A percentile compares a stretch with the other conserved stretches of the same genome.
These are phyloP conservation scores for Perithous albicinctus DNA, from an alignment of 2,888 invertebrate genomes.

Conservation along the genomic window DNA sequence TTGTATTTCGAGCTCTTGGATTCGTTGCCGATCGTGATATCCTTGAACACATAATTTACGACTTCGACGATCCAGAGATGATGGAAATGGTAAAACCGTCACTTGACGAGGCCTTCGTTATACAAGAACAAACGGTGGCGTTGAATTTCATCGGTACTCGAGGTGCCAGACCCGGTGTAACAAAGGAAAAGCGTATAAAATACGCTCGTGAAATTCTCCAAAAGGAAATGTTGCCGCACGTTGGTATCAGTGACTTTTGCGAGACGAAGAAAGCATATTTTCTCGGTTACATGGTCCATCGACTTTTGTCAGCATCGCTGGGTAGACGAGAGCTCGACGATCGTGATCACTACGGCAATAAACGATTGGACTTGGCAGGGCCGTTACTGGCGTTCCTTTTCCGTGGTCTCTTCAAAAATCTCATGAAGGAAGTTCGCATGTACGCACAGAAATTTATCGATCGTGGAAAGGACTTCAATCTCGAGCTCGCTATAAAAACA, in stretches of 20 bases:
- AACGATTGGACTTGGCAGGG: conserved; percentile 98
- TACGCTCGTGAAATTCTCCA: conserved; percentile 99
- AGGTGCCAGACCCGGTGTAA: conserved; percentile 98
- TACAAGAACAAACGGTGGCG: conserved; percentile 99
- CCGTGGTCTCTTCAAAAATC: conserved; percentile 97
- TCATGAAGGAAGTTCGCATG: conserved; percentile 98
- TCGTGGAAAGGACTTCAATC: conserved; percentile 98
- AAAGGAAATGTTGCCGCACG: conserved; percentile 99
- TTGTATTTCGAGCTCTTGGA: conserved; percentile 99
- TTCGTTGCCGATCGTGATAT: conserved; percentile 99
- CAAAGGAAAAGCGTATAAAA: conserved; percentile 99
- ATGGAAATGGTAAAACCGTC: conserved; percentile 99
- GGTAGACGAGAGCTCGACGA: conserved; percentile 99
- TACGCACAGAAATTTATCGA: conserved; percentile 99
- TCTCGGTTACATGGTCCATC: conserved; percentile 99
- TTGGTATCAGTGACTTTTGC: conserved; percentile 99
- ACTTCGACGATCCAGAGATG: conserved; percentile 99
- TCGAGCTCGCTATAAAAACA: conserved; percentile 98
- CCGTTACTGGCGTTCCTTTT: conserved; percentile 98
- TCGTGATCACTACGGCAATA: conserved; percentile 99
- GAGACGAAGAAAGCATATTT: conserved; percentile 99
- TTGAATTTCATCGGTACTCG: conserved; percentile 99
- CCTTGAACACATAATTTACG: conserved; percentile 99
- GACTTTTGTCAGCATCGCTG: conserved; percentile 96
- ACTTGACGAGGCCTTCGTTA: conserved; percentile 99